A percentile compares a stretch with the other conserved stretches of the same genome.
These are phyloP conservation scores for Erebia palarica DNA, from an alignment of 2,888 invertebrate species.

Conservation along the genomic window DNA sequence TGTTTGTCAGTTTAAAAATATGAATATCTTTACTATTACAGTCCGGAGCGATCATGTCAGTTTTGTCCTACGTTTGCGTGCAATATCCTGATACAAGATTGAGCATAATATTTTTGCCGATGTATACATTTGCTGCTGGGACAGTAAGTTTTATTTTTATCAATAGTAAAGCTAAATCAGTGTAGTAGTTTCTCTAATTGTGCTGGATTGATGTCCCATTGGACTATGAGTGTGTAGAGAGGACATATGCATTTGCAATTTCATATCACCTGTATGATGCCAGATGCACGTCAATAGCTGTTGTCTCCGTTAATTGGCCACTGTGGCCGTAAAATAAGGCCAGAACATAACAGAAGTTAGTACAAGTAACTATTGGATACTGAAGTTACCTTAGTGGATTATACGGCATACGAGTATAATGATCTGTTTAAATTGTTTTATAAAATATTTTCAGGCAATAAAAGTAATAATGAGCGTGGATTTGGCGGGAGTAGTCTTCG, in stretches of 20 bases:
- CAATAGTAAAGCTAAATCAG: no score
- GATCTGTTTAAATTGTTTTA: slow-evolving; percentile 9
- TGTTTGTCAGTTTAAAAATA: background rate
- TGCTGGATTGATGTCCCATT: no score
- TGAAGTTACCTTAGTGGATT: no score
- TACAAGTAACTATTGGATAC: no score
- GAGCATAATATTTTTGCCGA: slow-evolving; percentile 94
- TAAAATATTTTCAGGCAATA: slow-evolving; percentile 87
- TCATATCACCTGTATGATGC: no score
- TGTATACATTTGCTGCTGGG: slow-evolving; percentile 93
- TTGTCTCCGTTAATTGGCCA: no score
- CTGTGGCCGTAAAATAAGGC: no score
- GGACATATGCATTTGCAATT: no score
- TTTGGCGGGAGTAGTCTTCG: slow-evolving; percentile 89
- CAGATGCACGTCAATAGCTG: no score
- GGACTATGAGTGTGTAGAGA: background rate
- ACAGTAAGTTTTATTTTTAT: slow-evolving; percentile 80
- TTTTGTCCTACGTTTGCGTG: slow-evolving; percentile 93
- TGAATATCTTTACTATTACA: slow-evolving; percentile 68
- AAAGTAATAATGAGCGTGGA: slow-evolving; percentile 94
- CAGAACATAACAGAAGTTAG: no score
- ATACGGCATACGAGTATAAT: no score
- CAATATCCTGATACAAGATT: slow-evolving; percentile 94
- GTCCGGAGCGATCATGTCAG: slow-evolving; percentile 97
- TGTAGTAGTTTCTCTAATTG: no score